Conservation (phyloP, 2,797 vertebrate genomes). For the Gymnothorax javanicus region DNA sequence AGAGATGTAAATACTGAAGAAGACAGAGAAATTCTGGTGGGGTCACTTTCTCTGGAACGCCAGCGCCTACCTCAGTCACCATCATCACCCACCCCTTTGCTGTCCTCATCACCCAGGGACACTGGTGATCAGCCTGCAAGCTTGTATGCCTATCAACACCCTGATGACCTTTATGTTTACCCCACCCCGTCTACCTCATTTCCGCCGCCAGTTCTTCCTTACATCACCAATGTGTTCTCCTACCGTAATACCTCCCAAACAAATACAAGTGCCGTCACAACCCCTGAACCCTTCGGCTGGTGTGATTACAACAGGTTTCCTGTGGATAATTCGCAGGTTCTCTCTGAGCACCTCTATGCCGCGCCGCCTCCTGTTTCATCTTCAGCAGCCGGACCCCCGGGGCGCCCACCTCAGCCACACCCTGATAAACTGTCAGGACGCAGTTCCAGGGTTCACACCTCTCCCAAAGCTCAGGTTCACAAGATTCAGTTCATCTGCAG, state of each 20-base stretch:
- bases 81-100: slow-evolving; percentile 14
- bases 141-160: slow-evolving; percentile 56
- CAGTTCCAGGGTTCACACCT: not conserved
- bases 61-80: not conserved
- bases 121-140: slow-evolving; percentile 34
- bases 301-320: not conserved
- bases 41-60: not conserved
- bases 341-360: not conserved
- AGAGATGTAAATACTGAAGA: not conserved
- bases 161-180: slow-evolving; percentile 53
- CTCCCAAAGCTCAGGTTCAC: slow-evolving; percentile 1
- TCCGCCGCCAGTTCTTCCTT: slow-evolving; percentile 36
- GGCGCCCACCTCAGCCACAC: not conserved
- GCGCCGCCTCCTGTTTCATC: slow-evolving; percentile 3
- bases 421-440: not conserved
- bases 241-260: not conserved
- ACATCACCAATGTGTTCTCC: slow-evolving; percentile 26
- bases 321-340: not conserved
- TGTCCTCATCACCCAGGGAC: slow-evolving; percentile 28
- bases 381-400: no score
- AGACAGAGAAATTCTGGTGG: slow-evolving; percentile 7
- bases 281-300: not conserved
- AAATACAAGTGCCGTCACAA: not conserved
- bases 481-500: slow-evolving; percentile 23
- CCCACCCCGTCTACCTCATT: slow-evolving; percentile 31